Percentiles rank a stretch among this genome's conserved stretches.
These are phyloP conservation scores for Oplegnathus fasciatus DNA, from an alignment of 2,113 vertebrate species.

Conservation along the genomic window DNA sequence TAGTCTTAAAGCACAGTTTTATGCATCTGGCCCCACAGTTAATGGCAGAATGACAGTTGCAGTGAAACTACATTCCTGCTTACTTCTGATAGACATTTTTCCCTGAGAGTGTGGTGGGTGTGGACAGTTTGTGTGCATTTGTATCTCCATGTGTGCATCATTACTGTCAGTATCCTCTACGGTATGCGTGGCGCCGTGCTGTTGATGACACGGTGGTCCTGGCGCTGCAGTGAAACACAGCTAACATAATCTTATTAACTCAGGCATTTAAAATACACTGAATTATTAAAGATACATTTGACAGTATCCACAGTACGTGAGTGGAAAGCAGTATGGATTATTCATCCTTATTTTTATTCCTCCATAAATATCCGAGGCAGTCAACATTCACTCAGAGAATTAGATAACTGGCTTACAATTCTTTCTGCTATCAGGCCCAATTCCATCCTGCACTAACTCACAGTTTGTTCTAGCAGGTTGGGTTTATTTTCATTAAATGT, in stretches of 20 bases:
- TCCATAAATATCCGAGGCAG: constrained; percentile 25
- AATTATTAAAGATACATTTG: constrained; percentile 57
- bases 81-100: neutral
- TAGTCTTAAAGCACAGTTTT: neutral
- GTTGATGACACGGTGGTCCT: constrained; percentile 19
- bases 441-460: constrained; percentile 12
- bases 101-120: neutral
- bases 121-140: constrained; percentile 13
- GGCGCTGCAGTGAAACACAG: constrained; percentile 6
- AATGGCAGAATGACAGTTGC: neutral
- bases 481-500: neutral
- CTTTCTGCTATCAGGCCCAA: constrained; percentile 6
- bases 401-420: constrained; percentile 19
- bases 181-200: neutral
- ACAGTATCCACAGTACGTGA: constrained; percentile 24
- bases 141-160: neutral
- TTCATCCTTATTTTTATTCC: constrained; percentile 44
- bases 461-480: constrained; percentile 1
- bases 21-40: neutral
- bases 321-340: constrained; percentile 41
- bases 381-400: constrained; percentile 29
- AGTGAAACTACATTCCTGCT: neutral
- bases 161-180: neutral
- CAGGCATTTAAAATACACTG: constrained; percentile 48
- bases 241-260: constrained; percentile 53